phyloP scores from a whole-genome alignment of 2,888 invertebrate species.

The Hofmannophila pseudospretella region DNA sequence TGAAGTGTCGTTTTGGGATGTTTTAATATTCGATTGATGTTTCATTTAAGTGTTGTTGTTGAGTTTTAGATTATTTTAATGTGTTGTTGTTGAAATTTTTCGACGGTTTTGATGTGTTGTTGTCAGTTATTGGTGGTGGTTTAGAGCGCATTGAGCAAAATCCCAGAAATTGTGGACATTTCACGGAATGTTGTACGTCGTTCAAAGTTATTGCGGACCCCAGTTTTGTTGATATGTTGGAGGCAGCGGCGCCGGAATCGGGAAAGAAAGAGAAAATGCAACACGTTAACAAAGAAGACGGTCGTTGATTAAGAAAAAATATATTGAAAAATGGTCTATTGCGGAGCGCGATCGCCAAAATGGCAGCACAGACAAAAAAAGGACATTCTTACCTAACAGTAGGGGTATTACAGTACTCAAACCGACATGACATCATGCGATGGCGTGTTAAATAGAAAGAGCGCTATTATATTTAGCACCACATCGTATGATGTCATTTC shows the following conservation, averaged over 20 bases:
- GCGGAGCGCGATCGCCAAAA: conserved; percentile 57
- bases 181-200: too few species aligned
- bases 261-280: conserved; percentile 76
- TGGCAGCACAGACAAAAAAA: conserved; percentile 70
- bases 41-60: not conserved
- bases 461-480: too few species aligned
- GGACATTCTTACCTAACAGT: too few species aligned
- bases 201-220: too few species aligned
- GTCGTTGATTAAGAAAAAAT: conserved; percentile 37
- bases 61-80: not conserved
- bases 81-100: not conserved
- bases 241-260: conserved; percentile 43
- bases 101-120: not conserved
- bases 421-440: too few species aligned
- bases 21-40: not conserved
- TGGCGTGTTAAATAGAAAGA: too few species aligned
- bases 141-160: too few species aligned
- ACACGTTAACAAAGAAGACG: conserved; percentile 62
- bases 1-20: not conserved
- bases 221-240: too few species aligned
- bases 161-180: too few species aligned
- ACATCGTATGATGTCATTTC: too few species aligned
- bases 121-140: conserved; percentile 6
- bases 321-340: conserved; percentile 20
- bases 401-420: too few species aligned